These are phyloP conservation scores for Microtus californicus DNA, from an alignment of 2,797 vertebrate species.

Conservation along the genomic window DNA sequence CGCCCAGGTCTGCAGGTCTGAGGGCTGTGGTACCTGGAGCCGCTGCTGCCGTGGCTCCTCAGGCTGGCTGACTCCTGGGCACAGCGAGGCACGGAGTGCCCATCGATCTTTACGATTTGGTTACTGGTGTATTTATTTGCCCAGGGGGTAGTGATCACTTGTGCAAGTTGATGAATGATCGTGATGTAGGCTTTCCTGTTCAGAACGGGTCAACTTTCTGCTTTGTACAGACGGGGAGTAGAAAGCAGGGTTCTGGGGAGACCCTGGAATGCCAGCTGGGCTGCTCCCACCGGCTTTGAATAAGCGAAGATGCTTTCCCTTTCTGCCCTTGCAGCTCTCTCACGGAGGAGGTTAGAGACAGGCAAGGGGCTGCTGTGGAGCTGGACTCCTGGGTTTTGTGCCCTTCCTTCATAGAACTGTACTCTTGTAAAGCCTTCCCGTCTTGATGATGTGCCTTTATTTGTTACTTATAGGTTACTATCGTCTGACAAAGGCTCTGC, in stretches of 20 bases:
- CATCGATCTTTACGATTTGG: slow-evolving; percentile 73
- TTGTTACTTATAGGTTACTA: slow-evolving; percentile 98
- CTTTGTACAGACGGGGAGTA: slow-evolving; percentile 71
- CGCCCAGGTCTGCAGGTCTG: slow-evolving; percentile 80
- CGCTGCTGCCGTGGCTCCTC: slow-evolving; percentile 79
- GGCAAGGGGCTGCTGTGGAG: slow-evolving; percentile 22
- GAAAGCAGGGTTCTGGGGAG: slow-evolving; percentile 64
- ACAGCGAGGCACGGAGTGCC: slow-evolving; percentile 62
- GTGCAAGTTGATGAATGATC: slow-evolving; percentile 81
- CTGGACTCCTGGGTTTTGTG: slow-evolving; percentile 77
- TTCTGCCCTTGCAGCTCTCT: slow-evolving; percentile 10
- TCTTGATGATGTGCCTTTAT: slow-evolving; percentile 93
- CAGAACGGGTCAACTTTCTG: slow-evolving; percentile 86
- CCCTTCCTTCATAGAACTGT: slow-evolving; percentile 67
- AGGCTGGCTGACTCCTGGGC: slow-evolving; percentile 28
- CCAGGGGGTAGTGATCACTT: slow-evolving; percentile 80
- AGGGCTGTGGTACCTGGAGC: slow-evolving; percentile 89
- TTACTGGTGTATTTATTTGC: slow-evolving; percentile 77
- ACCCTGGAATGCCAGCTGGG: slow-evolving; percentile 73
- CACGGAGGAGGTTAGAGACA: not conserved
- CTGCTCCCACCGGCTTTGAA: slow-evolving; percentile 77
- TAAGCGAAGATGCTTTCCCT: slow-evolving; percentile 71
- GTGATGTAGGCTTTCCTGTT: slow-evolving; percentile 75
- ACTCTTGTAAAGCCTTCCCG: slow-evolving; percentile 77
- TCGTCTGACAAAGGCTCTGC: slow-evolving; percentile 96